These are phyloP conservation scores for Catocala sponsa DNA, from an alignment of 2,888 invertebrate species.

Conservation along the genomic window DNA sequence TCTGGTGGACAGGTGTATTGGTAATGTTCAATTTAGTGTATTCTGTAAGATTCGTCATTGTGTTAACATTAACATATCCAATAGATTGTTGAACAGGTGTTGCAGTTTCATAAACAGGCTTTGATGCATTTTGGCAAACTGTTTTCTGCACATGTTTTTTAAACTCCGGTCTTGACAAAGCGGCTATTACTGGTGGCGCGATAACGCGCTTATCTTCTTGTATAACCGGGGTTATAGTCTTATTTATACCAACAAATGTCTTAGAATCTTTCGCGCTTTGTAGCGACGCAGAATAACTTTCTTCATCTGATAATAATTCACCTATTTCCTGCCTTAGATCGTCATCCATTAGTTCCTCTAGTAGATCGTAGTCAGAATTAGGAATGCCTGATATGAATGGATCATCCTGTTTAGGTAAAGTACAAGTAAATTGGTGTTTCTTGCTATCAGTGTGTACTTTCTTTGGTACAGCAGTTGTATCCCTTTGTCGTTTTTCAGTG, in stretches of 20 bases:
- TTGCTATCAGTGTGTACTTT: constrained; percentile 31
- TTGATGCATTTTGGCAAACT: constrained; percentile 4
- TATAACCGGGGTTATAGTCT: constrained; percentile 17
- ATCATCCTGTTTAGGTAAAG: constrained; percentile 58
- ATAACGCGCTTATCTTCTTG: constrained; percentile 23
- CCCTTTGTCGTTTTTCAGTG: constrained; percentile 26
- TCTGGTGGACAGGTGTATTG: constrained; percentile 17
- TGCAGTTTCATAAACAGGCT: constrained; percentile 2
- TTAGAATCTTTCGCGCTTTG: constrained; percentile 48
- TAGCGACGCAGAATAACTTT: constrained; percentile 54
- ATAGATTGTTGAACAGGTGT: constrained; percentile 4
- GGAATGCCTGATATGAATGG: constrained; percentile 74
- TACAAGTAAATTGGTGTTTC: constrained; percentile 51
- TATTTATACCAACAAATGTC: constrained; percentile 23
- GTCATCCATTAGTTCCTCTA: constrained; percentile 82
- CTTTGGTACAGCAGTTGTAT: constrained; percentile 23
- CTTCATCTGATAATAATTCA: constrained; percentile 77
- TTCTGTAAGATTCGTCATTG: constrained; percentile 9
- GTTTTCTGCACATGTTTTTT: constrained; percentile 5
- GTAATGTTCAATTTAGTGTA: not conserved
- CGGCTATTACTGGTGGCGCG: not conserved
- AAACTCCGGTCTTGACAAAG: constrained; percentile 1
- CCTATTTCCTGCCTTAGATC: constrained; percentile 80
- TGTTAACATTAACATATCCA: constrained; percentile 11
- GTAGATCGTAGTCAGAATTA: constrained; percentile 78